Conservation (phyloP, 2,113 vertebrate genomes). For the Planiliza haematocheilus region DNA sequence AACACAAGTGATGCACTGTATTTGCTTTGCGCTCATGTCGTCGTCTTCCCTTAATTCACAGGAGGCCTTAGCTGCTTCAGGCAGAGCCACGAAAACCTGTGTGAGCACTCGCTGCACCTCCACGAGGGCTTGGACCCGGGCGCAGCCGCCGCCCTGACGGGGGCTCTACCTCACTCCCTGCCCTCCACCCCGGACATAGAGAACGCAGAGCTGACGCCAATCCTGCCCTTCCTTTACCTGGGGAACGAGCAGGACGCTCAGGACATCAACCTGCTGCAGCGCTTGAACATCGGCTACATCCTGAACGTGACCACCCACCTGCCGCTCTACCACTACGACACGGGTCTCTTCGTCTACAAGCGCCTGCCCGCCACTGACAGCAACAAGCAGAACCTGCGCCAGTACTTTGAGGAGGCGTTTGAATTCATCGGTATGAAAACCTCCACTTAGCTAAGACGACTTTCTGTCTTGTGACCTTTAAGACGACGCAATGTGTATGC, state of each 20-base stretch:
- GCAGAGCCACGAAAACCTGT: conserved; percentile 95
- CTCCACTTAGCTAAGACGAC: background rate
- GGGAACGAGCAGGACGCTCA: conserved; percentile 96
- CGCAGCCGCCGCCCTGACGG: conserved; percentile 84
- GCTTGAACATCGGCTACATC: conserved; percentile 92
- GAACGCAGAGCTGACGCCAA: conserved; percentile 95
- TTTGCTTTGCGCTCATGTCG: background rate
- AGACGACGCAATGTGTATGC: background rate
- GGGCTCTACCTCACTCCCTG: conserved; percentile 91
- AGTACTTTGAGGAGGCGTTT: conserved; percentile 99
- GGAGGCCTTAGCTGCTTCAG: conserved; percentile 96
- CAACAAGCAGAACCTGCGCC: conserved; percentile 99
- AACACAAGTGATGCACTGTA: background rate
- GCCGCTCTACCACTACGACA: conserved; percentile 96
- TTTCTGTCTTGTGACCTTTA: background rate
- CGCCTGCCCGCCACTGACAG: conserved; percentile 97
- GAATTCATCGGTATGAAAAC: conserved; percentile 94
- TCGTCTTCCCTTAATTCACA: conserved; percentile 58
- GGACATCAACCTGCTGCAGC: conserved; percentile 92
- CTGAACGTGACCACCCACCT: conserved; percentile 98
- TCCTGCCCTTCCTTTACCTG: conserved; percentile 96
- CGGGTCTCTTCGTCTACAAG: conserved; percentile 94
- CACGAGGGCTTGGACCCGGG: conserved; percentile 89
- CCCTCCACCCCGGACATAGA: conserved; percentile 97
- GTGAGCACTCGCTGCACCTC: conserved; percentile 96